A percentile compares a stretch with the other conserved stretches of the same genome.
Evolutionary conservation across 1,140 invertebrate species (phyloP).

Genomic region (Aphelenchoides fujianensis): DNA sequence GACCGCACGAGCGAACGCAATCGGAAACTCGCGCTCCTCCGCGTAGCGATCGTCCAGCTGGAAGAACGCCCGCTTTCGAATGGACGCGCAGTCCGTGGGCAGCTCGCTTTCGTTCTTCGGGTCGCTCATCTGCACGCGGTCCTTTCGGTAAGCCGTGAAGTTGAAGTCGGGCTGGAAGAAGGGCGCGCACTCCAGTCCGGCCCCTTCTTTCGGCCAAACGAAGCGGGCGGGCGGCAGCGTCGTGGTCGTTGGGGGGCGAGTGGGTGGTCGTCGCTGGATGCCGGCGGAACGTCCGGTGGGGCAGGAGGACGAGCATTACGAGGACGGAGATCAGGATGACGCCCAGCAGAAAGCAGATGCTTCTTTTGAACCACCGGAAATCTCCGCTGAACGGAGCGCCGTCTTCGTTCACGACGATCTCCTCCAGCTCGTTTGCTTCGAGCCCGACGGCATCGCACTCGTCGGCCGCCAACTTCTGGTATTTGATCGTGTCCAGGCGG

Average conservation of each 20-base stretch:
- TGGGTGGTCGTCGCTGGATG: not conserved
- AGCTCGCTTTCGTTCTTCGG: slow-evolving; percentile 19
- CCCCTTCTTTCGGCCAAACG: not conserved
- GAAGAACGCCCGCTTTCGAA: slow-evolving; percentile 30
- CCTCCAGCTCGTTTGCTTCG: not conserved
- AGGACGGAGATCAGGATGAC: not conserved
- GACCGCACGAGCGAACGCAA: slow-evolving; percentile 42
- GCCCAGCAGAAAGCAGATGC: not conserved
- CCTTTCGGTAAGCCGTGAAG: not conserved
- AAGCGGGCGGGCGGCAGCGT: not conserved
- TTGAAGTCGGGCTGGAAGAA: not conserved
- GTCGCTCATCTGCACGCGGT: not conserved
- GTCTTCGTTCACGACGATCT: not conserved
- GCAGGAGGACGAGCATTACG: not conserved
- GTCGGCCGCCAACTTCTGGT: not conserved
- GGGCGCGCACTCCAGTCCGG: not conserved
- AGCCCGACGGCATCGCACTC: not conserved
- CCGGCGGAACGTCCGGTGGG: not conserved
- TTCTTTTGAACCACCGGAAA: not conserved
- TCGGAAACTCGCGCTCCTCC: slow-evolving; percentile 39
- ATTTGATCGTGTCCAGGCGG: not conserved
- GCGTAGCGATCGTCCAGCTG: slow-evolving; percentile 8
- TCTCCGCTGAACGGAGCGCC: no score
- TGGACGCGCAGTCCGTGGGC: slow-evolving; percentile 27
- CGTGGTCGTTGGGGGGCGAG: not conserved